Conservation (phyloP, 1,140 invertebrate genomes). For the Drosophila ambigua region DNA sequence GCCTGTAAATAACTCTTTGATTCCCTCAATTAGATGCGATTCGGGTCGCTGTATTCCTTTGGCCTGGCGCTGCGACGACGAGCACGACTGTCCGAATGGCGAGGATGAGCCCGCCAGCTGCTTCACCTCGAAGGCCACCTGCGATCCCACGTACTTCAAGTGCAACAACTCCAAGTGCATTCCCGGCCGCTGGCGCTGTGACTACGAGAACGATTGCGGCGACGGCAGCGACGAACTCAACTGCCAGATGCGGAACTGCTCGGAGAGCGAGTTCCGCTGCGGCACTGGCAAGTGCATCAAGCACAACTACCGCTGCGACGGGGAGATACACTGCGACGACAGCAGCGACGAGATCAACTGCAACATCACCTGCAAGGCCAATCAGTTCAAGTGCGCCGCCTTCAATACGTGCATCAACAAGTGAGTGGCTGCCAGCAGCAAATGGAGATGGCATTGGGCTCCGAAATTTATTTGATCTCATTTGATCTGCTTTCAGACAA, state of each 20-base stretch:
- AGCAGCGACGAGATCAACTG: constrained; percentile 89
- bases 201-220: constrained; percentile 92
- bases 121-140: constrained; percentile 86
- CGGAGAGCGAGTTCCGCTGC: constrained; percentile 89
- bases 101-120: constrained; percentile 89
- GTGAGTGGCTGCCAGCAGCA: constrained; percentile 29
- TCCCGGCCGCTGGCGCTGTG: constrained; percentile 91
- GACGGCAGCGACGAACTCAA: constrained; percentile 90
- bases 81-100: constrained; percentile 88
- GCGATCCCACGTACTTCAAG: constrained; percentile 91
- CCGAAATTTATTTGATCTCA: background rate
- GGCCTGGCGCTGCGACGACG: constrained; percentile 92
- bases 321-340: constrained; percentile 88
- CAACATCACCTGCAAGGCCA: constrained; percentile 69
- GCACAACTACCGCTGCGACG: constrained; percentile 88
- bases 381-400: constrained; percentile 85
- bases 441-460: background rate
- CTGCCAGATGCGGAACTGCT: constrained; percentile 88
- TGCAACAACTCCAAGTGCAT: constrained; percentile 86
- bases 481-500: constrained; percentile 46
- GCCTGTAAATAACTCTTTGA: background rate
- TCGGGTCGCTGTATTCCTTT: constrained; percentile 91
- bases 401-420: constrained; percentile 89
- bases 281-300: constrained; percentile 89
- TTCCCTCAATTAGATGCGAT: constrained; percentile 84